Base-by-base conservation (phyloP, 2,888 invertebrate species). In the Troglohyphantes excavatus region DNA sequence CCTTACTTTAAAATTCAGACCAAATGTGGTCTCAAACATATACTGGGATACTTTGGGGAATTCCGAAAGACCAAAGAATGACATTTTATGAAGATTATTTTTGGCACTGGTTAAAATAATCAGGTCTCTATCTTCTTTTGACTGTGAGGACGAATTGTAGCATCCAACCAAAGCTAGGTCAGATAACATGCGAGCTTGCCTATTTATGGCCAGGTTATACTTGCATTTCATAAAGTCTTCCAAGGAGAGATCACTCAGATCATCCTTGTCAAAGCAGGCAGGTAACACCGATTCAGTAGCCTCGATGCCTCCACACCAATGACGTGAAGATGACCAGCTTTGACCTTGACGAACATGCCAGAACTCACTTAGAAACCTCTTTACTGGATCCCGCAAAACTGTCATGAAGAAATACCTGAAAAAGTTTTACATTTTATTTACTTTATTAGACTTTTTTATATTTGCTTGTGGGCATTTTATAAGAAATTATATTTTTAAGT, bases 131-230 rank as follows among this genome's bases (percentile, higher is more conserved):
- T 97, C 90, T 33, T 86, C 97, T 21, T 95, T 94, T 11, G 92
- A 72, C 94, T 97, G 95, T 92, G 95, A 95, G 73, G 96, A 96
- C 93, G 91, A 92, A 91, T 99, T 97, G 94, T 99, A 99, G 94
- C 99, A 99, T 85, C 98, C 98, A 46, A 99, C 96, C 78, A 98
- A 95, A 86, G 97, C 97, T 92, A 99, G 95, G 94, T 99, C 98
- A 21, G 99, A 97, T 92, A 99, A 94, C 99, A 99, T 99, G 92
- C 99, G 95, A 1, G 99, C 98, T 94, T 99, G 99, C 90, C 99
- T 93, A 94, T 99, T 99, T 93, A 96, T 96, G 27, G 99, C 99
- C 93, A 99, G 95, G 95, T 99, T 99, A 94, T 96, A 96, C 2
- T 96, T 96, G 93, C 99, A 99, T 33, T 95, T 95, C 92, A 98